Conservation (phyloP, 2,888 invertebrate genomes). For the Nebria salina region DNA sequence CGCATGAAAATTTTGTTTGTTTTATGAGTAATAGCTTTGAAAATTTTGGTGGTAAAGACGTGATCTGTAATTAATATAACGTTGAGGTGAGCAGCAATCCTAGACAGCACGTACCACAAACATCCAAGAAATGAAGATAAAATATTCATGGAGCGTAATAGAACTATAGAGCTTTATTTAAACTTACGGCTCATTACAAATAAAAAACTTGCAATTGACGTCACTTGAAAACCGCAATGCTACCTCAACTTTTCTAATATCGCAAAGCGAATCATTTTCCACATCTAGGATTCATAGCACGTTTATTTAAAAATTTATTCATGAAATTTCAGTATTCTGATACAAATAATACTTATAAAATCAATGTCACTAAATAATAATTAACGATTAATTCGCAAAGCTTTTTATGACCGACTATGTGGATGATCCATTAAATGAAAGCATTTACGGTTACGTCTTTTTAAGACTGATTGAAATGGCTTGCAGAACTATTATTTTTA, state of each 20-base stretch:
- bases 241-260: not conserved
- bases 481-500: not conserved
- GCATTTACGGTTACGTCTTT: not conserved
- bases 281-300: not conserved
- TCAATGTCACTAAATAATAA: not conserved
- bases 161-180: not conserved
- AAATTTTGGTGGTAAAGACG: not conserved
- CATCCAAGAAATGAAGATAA: not conserved
- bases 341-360: not conserved
- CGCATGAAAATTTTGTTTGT: no score
- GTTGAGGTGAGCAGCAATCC: not conserved
- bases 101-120: not conserved
- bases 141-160: not conserved
- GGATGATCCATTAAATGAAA: not conserved
- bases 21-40: not conserved
- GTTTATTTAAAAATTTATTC: not conserved
- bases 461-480: not conserved
- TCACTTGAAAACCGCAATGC: not conserved
- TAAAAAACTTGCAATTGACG: not conserved
- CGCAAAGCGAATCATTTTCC: not conserved
- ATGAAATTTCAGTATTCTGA: not conserved
- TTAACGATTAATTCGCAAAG: not conserved
- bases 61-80: not conserved
- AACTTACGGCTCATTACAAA: not conserved
- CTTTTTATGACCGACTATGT: not conserved